phyloP scores from a whole-genome alignment of 2,113 vertebrate genomes.

The Gobiocypris rarus region DNA sequence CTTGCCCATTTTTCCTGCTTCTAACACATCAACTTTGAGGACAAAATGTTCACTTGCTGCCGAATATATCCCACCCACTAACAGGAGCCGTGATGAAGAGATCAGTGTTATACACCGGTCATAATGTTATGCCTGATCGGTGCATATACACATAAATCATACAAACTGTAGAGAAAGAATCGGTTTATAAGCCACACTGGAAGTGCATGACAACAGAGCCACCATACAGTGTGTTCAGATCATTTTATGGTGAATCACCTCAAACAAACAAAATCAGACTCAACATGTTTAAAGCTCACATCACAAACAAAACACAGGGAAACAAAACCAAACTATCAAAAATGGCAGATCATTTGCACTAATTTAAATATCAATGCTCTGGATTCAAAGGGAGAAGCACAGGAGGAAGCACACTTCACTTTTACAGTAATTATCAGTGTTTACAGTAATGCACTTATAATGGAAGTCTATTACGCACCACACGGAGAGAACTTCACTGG shows the following conservation, averaged over 20 bases:
- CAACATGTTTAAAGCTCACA: not conserved
- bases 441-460: not conserved
- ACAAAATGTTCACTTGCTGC: no score
- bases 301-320: not conserved
- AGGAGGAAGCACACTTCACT: not conserved
- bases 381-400: not conserved
- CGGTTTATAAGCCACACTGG: not conserved
- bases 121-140: no score
- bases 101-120: no score
- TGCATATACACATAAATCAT: not conserved
- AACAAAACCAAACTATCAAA: constrained; percentile 16
- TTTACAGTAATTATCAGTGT: not conserved
- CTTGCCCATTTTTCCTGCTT: no score
- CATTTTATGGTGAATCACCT: not conserved
- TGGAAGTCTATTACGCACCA: not conserved
- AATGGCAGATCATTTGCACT: constrained; percentile 22
- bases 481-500: not conserved
- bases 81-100: no score
- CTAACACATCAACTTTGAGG: no score
- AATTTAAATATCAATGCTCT: not conserved
- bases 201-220: not conserved
- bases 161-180: not conserved
- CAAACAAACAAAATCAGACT: not conserved
- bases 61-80: no score
- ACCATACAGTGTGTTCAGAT: not conserved